Evolutionary conservation across 1,140 invertebrate species (phyloP), one percentile per base, ranked within the genome.

Genomic region (Bombus huntii): DNA sequence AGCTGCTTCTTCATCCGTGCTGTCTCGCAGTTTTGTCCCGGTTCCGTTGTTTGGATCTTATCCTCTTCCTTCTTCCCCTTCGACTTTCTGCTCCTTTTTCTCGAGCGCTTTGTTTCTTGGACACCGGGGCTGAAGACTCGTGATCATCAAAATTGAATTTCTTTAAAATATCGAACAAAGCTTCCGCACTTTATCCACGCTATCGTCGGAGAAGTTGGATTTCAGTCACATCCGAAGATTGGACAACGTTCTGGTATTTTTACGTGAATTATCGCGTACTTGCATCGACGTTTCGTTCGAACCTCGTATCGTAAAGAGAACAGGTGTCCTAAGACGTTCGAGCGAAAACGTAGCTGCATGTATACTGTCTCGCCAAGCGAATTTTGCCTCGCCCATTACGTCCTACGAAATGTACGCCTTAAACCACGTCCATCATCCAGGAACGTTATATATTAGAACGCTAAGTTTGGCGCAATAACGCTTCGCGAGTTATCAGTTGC

Each of bases 391-490:
- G 1, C 1, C 47, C 18, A 0, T 53, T 53, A 53, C 18, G 18
- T 53, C 22, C 5, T 22, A 22, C 18, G 18, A 53, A 53, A 22
- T 22, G 18, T 10, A 1, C 31, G 9, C 9, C 37, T 25, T 15
- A 42, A 42, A 71, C 37, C 70, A 28, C 37, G 85, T 86, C 62
- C 85, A 82, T 87, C 79, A 74, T 25, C 70, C 68, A 3, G 3
- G 22, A 25, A 13, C 28, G 28, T 22, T 39, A 6, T n/a, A 13
- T 28, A 28, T 71, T 28, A 13, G 57, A 18, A 74, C 62, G 28
- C 68, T 77, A 70, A 83, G n/a, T 53, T 62, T 22, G 34, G 0
- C 34, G 44, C 53, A 70, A 68, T 76, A 68, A 83, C 31, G 39
- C 25, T 31, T 5, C 12, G 18, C 25, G 78, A 37, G 65, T 39